phyloP scores from a whole-genome alignment of 1,140 invertebrate genomes.

The Patella vulgata region DNA sequence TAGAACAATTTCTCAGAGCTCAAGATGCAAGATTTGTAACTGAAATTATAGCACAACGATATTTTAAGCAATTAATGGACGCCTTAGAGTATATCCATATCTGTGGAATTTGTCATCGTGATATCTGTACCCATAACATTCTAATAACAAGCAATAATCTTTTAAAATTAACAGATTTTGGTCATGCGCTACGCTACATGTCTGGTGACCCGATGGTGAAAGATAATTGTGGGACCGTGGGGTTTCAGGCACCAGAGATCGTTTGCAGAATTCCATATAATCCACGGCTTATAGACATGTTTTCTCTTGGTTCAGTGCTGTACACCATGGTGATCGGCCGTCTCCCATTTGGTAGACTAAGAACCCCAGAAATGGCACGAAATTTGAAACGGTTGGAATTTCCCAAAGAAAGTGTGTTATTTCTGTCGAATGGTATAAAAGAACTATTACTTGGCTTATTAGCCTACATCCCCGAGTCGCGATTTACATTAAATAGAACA shows the following conservation, averaged over 20 bases:
- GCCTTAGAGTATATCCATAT: neutral
- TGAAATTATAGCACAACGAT: constrained; percentile 45
- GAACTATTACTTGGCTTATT: constrained; percentile 38
- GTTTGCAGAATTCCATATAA: constrained; percentile 41
- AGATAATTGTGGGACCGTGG: constrained; percentile 41
- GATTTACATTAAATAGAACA: constrained; percentile 26
- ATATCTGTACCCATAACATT: constrained; percentile 51
- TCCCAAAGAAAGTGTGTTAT: constrained; percentile 31
- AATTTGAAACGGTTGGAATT: constrained; percentile 35
- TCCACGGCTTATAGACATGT: constrained; percentile 47
- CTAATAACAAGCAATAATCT: constrained; percentile 44
- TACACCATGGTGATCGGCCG: constrained; percentile 50
- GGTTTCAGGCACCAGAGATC: constrained; percentile 51
- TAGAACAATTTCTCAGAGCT: constrained; percentile 43
- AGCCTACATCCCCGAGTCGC: constrained; percentile 35
- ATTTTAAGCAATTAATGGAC: constrained; percentile 40
- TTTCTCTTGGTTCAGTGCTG: constrained; percentile 48
- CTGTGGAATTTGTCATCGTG: constrained; percentile 44
- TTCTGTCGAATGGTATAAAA: constrained; percentile 38
- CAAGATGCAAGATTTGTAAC: constrained; percentile 47
- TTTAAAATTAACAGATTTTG: constrained; percentile 53
- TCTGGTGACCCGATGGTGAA: constrained; percentile 34
- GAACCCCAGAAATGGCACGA: constrained; percentile 31
- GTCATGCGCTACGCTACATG: constrained; percentile 35
- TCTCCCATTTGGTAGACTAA: constrained; percentile 46